Evolutionary conservation across 1,140 invertebrate species (phyloP).

Genomic region (Heliconius hewitsoni): DNA sequence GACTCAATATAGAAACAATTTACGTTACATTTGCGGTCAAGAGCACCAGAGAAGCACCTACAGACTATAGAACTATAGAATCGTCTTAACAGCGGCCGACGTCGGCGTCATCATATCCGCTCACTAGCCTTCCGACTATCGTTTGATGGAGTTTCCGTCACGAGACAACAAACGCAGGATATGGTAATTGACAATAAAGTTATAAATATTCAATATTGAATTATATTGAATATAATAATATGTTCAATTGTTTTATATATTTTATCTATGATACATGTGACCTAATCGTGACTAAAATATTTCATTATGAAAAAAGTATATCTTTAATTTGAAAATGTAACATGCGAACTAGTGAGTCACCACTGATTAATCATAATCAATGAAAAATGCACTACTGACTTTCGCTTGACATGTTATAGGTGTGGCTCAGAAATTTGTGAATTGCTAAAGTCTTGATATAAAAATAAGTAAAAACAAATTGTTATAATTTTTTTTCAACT

Average conservation of each 20-base stretch:
- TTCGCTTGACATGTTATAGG: background rate
- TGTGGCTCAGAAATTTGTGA: background rate
- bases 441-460: background rate
- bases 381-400: background rate
- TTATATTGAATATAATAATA: too few species aligned
- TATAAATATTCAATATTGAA: background rate
- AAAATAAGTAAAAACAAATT: too few species aligned
- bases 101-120: constrained; percentile 52
- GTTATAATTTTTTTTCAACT: too few species aligned
- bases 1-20: background rate
- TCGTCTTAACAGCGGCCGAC: constrained; percentile 11
- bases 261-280: background rate
- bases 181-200: constrained; percentile 11
- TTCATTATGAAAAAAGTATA: background rate
- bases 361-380: background rate
- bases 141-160: constrained; percentile 39
- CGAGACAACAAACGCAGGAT: constrained; percentile 28
- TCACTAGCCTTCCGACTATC: constrained; percentile 47
- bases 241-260: background rate
- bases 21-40: background rate
- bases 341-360: background rate
- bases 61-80: background rate
- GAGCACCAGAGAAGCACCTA: background rate
- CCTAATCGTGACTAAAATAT: background rate
- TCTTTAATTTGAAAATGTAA: background rate